Base-by-base conservation (phyloP, 2,113 vertebrate species). In the Chamaea fasciata region DNA sequence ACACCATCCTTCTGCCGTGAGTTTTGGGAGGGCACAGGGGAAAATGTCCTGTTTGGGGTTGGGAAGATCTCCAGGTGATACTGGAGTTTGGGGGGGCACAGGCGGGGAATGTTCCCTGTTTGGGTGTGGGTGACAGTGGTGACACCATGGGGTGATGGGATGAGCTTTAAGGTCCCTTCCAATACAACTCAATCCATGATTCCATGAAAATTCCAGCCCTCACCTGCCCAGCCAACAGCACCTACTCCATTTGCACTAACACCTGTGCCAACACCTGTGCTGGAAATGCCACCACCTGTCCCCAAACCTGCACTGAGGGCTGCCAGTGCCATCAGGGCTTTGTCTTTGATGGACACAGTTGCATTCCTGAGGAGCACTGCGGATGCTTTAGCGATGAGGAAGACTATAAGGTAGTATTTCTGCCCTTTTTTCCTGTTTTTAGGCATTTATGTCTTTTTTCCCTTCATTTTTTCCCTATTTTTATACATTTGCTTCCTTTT, bases 1-100 rank as follows among this genome's bases (percentile, higher is more conserved):
- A 98, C 37, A 1, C 83, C 52, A 2, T 95, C 97, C 24, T 98
- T 99, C 95, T 99, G 98, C 64, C 86, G 98, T 99, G 89, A 98
- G 98, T n/a, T 80, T 49, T 64, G 42, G 21, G 21, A 42, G 21
- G 35, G 24, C 35, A 35, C 19, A 20, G 24, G 20, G n/a, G 17
- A 16, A 56, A 56, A 42, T 47, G 11, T 70, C 11, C 49, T 33
- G 4, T 70, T 70, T 63, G 49, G n/a, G 41, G 41, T 30, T 56
- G 82, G 82, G 24, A 64, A 41, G 20, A 28, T 47, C 74, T 70
- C 56, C 56, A 55, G 15, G n/a, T 55, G 24, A 41, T 76, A 33
- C n/a, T 62, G 21, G 63, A 87, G 18, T 52, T 28, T 56, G 33
- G 27, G 4, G 39, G 46, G 31, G 6, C 11, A 22, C 14, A 47